Evolutionary conservation across 2,888 invertebrate species (phyloP), one percentile per base, ranked within the genome.

Genomic region (Eucera pruinosa): DNA sequence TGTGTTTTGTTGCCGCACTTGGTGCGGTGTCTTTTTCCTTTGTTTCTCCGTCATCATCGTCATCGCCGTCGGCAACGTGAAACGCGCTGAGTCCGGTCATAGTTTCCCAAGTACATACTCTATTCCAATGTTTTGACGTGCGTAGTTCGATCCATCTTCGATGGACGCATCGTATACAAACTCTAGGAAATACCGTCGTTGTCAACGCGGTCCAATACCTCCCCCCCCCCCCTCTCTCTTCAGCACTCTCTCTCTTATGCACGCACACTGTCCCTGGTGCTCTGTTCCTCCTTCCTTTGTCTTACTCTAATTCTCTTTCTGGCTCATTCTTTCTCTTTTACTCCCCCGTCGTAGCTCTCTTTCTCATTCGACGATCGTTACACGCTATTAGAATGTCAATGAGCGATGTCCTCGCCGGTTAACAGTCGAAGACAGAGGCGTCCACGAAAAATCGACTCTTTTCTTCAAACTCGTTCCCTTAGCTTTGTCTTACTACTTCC

Each of bases 341-440:
- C 20, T 43, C 20, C 50, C 18, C 43, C 33, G 30, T 39, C 13
- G n/a, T 45, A 11, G 72, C 57, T 58, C 36, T 47, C 41, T 54
- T 47, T 43, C 39, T 23, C 36, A 41, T 48, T 62, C 70, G 64
- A 57, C 65, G 70, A 77, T 83, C 71, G 82, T 78, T 81, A 72
- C 62, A 62, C 50, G 74, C 68, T 55, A 74, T 67, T 66, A 69
- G 73, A 82, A 82, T 80, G 78, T 80, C 74, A 80, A 82, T 78
- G 74, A 83, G 80, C 68, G 52, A 66, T 65, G 68, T 67, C 68
- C 71, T 70, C 66, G 41, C 18, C 48, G 57, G 41, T 45, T 30
- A 58, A 25, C 65, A 65, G 48, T 66, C 57, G 27, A 11, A 54
- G 39, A 48, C 23, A n/a, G n/a, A n/a, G 50, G 41, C 55, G 27